Evolutionary conservation across 2,113 vertebrate genomes (phyloP).

Genomic region (Ochotona princeps): DNA sequence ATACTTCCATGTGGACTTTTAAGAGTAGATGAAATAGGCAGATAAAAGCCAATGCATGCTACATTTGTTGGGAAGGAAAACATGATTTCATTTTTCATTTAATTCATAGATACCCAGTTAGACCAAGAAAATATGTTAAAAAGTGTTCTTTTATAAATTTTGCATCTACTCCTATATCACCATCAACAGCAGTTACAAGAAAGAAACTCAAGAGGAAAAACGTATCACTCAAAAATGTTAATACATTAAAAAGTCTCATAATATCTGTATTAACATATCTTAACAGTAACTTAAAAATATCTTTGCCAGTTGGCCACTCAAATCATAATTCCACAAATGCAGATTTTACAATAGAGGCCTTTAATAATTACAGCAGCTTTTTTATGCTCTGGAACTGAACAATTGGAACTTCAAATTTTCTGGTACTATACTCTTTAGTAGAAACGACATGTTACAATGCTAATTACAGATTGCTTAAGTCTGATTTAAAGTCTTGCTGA

Average conservation of each 20-base stretch:
- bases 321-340: background rate
- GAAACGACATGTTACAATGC: background rate
- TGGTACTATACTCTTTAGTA: background rate
- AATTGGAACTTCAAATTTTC: background rate
- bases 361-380: background rate
- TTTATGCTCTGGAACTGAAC: background rate
- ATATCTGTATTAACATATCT: background rate
- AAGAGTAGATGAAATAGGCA: background rate
- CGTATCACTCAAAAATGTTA: background rate
- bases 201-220: background rate
- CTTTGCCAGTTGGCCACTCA: background rate
- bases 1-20: background rate
- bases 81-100: background rate
- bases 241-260: background rate
- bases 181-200: background rate
- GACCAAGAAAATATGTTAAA: background rate
- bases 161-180: background rate
- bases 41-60: background rate
- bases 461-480: conserved; percentile 26
- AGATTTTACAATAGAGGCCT: background rate
- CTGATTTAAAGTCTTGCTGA: conserved; percentile 28
- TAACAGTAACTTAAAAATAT: background rate
- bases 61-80: background rate
- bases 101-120: background rate
- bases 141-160: background rate